Evolutionary conservation across 2,797 vertebrate species (phyloP).

Genomic region (Poeciliopsis gracilis): DNA sequence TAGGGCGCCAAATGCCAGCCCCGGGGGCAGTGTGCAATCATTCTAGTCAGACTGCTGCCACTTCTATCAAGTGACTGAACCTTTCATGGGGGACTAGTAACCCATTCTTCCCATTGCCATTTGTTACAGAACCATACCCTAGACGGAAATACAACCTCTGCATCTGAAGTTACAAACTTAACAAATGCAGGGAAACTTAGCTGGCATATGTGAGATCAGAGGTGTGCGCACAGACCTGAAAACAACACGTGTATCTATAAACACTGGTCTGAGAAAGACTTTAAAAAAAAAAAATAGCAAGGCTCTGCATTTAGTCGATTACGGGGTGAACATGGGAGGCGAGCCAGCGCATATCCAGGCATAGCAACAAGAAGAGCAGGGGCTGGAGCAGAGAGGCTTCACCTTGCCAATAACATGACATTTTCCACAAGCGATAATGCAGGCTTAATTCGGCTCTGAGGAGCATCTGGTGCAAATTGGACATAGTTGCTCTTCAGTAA

Average conservation of each 20-base stretch:
- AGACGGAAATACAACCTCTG: conserved; percentile 38
- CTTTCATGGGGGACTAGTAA: conserved; percentile 53
- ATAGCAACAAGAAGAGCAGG: conserved; percentile 47
- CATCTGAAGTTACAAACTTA: conserved; percentile 40
- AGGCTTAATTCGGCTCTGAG: conserved; percentile 69
- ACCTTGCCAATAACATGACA: conserved; percentile 80
- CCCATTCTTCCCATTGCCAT: conserved; percentile 36
- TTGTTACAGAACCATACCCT: conserved; percentile 39
- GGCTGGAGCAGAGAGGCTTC: conserved; percentile 55
- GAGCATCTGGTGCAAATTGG: conserved; percentile 76
- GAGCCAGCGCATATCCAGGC: conserved; percentile 58
- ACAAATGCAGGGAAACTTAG: conserved; percentile 33
- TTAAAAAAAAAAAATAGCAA: conserved; percentile 18
- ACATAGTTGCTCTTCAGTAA: conserved; percentile 70
- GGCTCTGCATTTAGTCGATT: conserved; percentile 60
- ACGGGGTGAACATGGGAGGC: conserved; percentile 60
- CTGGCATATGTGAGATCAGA: conserved; percentile 39
- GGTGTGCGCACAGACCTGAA: conserved; percentile 26
- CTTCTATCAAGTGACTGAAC: conserved; percentile 66
- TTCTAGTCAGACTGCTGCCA: conserved; percentile 59
- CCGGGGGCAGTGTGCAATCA: conserved; percentile 66
- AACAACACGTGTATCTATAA: conserved; percentile 14
- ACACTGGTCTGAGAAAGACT: conserved; percentile 27
- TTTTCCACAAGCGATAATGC: conserved; percentile 72
- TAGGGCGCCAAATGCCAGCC: conserved; percentile 72